Evolutionary conservation across 2,888 invertebrate species (phyloP).

Genomic region (Incurvaria masculella): DNA sequence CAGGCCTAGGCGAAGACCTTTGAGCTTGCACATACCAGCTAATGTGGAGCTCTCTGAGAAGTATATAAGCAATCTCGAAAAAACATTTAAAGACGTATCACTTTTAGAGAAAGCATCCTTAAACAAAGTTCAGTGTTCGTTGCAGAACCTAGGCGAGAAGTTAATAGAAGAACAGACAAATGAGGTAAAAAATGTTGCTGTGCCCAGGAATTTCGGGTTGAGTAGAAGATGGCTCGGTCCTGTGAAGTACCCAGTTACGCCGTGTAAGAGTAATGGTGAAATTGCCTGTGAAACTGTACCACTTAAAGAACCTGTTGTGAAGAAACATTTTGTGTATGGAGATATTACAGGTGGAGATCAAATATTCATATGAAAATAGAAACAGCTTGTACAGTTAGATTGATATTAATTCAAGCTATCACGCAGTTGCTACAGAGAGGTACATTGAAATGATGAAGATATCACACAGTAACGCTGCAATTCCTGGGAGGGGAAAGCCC

Average conservation of each 20-base stretch:
- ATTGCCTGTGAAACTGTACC: slow-evolving; percentile 30
- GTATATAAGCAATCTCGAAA: slow-evolving; percentile 26
- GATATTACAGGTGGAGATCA: slow-evolving; percentile 61
- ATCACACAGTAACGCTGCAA: too few species aligned
- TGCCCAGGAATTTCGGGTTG: slow-evolving; percentile 58
- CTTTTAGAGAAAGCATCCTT: slow-evolving; percentile 34
- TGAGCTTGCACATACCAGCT: slow-evolving; percentile 44
- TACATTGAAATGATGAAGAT: too few species aligned
- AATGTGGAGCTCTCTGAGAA: slow-evolving; percentile 38
- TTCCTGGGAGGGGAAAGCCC: too few species aligned
- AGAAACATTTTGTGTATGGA: slow-evolving; percentile 47
- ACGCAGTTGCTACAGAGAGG: too few species aligned
- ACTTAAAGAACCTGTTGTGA: slow-evolving; percentile 33
- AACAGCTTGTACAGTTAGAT: too few species aligned
- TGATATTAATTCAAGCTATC: too few species aligned
- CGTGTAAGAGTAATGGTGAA: slow-evolving; percentile 48
- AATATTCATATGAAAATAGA: slow-evolving; percentile 62
- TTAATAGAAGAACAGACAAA: slow-evolving; percentile 31
- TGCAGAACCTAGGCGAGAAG: slow-evolving; percentile 34
- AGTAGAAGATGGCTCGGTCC: slow-evolving; percentile 62
- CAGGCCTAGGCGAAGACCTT: slow-evolving; percentile 36
- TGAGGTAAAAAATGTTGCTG: slow-evolving; percentile 38
- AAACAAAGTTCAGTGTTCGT: slow-evolving; percentile 41
- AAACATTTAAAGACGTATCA: slow-evolving; percentile 20
- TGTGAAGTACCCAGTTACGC: slow-evolving; percentile 63